A percentile compares a stretch with the other conserved stretches of the same genome.
phyloP scores from a whole-genome alignment of 2,113 vertebrate species.

The Emydocephalus ijimae region DNA sequence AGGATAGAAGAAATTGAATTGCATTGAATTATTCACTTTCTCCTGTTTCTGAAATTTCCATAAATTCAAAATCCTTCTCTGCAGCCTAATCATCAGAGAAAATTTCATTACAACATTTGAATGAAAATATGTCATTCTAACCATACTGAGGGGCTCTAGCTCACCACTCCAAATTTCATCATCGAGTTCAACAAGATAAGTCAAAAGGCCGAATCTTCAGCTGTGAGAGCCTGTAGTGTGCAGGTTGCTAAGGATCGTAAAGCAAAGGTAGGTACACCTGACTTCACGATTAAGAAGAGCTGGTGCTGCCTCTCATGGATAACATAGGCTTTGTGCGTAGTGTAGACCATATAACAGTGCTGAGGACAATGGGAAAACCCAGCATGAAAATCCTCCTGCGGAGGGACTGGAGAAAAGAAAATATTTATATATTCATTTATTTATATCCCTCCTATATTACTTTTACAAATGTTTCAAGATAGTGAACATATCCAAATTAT shows the following conservation, averaged over 20 bases:
- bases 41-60: background rate
- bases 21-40: background rate
- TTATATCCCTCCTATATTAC: background rate
- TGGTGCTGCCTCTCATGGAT: constrained; percentile 78
- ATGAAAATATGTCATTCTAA: background rate
- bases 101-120: background rate
- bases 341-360: constrained; percentile 74
- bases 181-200: background rate
- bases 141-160: background rate
- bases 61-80: background rate
- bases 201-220: constrained; percentile 42
- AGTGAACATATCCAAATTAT: background rate
- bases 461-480: background rate
- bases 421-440: background rate
- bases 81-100: background rate
- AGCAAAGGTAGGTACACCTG: constrained; percentile 77
- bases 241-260: constrained; percentile 74
- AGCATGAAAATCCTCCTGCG: constrained; percentile 53
- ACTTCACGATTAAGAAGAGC: constrained; percentile 74
- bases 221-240: constrained; percentile 65
- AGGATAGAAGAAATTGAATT: background rate
- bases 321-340: constrained; percentile 70
- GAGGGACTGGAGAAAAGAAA: constrained; percentile 1
- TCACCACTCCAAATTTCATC: background rate
- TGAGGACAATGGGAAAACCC: constrained; percentile 8